Conservation (phyloP, 2,797 vertebrate species). For the Acrossocheilus wenchowensis region DNA sequence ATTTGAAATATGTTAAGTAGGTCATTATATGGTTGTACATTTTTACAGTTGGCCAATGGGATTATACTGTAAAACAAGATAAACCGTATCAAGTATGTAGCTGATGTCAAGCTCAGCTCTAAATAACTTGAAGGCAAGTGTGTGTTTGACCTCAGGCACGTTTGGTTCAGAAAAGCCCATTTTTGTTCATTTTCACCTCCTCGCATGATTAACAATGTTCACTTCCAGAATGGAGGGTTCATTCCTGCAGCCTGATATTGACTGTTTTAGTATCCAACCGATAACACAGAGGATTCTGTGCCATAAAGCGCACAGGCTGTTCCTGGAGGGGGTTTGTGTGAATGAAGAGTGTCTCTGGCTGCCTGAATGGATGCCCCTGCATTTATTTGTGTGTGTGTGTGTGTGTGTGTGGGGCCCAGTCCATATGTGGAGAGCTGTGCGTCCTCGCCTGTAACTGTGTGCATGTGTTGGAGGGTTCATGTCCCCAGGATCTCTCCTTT, state of each 20-base stretch:
- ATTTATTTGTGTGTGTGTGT: conserved; percentile 4
- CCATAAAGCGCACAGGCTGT: conserved; percentile 31
- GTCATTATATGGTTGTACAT: not conserved
- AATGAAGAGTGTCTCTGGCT: conserved; percentile 23
- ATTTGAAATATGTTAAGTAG: not conserved
- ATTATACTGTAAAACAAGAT: conserved; percentile 1
- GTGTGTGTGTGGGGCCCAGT: conserved; percentile 26
- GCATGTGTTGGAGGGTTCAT: conserved; percentile 57
- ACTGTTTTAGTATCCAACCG: conserved; percentile 67
- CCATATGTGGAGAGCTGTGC: conserved; percentile 50
- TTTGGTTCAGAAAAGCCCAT: not conserved
- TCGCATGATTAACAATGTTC: conserved; percentile 59
- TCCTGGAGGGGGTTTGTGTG: conserved; percentile 24
- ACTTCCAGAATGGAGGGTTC: conserved; percentile 81
- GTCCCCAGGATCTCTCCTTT: conserved; percentile 78
- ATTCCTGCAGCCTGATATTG: conserved; percentile 83
- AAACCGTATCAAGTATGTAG: not conserved
- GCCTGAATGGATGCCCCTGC: conserved; percentile 43
- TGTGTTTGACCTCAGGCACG: not conserved
- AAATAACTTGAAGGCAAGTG: conserved; percentile 12
- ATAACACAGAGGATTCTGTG: conserved; percentile 44
- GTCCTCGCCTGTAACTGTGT: conserved; percentile 52
- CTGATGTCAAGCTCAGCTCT: conserved; percentile 19
- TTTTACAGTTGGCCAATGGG: not conserved
- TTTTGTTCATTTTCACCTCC: conserved; percentile 10